These are phyloP conservation scores for Tachycineta bicolor DNA, from an alignment of 2,113 vertebrate species.

Conservation along the genomic window DNA sequence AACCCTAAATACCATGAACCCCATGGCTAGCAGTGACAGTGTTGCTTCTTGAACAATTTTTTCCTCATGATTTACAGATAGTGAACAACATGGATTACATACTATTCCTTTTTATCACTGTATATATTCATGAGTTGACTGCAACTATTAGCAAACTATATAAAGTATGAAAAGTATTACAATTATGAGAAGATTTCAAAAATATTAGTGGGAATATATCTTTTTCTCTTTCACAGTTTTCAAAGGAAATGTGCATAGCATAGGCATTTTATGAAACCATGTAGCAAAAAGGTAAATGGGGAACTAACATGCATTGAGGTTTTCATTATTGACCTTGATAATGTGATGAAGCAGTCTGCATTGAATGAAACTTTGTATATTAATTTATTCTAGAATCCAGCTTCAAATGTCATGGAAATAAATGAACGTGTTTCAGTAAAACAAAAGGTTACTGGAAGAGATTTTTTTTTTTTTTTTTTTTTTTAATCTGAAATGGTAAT, in stretches of 20 bases:
- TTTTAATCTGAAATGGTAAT: not conserved
- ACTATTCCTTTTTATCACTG: constrained; percentile 48
- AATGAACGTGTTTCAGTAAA: not conserved
- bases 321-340: not conserved
- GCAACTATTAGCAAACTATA: not conserved
- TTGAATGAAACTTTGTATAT: not conserved
- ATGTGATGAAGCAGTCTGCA: not conserved
- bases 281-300: not conserved
- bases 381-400: not conserved
- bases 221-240: not conserved
- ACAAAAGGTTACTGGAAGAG: not conserved
- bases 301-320: not conserved
- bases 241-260: not conserved
- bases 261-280: not conserved
- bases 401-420: not conserved
- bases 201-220: not conserved
- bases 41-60: constrained; percentile 48
- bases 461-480: not conserved
- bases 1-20: constrained; percentile 40
- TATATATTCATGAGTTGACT: not conserved
- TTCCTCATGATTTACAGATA: constrained; percentile 32
- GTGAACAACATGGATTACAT: constrained; percentile 14
- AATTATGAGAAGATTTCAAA: not conserved
- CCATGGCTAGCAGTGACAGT: constrained; percentile 37
- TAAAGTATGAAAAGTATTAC: not conserved